A percentile compares a stretch with the other conserved stretches of the same genome.
Evolutionary conservation across 2,797 vertebrate genomes (phyloP).

Genomic region (Dipus sagitta): DNA sequence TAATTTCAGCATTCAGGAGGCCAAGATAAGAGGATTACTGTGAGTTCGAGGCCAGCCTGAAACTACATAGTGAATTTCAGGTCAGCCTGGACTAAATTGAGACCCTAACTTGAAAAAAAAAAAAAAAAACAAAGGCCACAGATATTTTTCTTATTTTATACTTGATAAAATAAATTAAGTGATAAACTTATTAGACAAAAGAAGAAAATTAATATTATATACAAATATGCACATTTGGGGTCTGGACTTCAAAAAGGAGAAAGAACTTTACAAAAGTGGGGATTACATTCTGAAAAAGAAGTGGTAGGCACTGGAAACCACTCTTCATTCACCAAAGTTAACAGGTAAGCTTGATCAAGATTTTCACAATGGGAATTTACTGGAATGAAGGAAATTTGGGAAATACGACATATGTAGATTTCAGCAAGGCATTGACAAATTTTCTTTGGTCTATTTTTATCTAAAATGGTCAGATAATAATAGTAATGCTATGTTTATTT

Average conservation of each 20-base stretch:
- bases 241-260: conserved; percentile 52
- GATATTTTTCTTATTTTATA: conserved; percentile 34
- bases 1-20: no score
- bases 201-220: conserved; percentile 61
- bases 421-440: conserved; percentile 7
- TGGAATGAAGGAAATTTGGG: conserved; percentile 26
- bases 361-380: conserved; percentile 23
- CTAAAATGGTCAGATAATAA: conserved; percentile 11
- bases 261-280: conserved; percentile 45
- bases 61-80: no score
- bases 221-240: conserved; percentile 16
- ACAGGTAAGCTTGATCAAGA: neutral
- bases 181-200: conserved; percentile 31
- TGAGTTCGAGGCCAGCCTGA: no score
- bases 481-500: neutral
- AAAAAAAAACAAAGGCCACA: conserved; percentile 9
- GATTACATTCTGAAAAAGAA: conserved; percentile 54
- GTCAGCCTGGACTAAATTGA: no score
- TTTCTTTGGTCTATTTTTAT: conserved; percentile 31
- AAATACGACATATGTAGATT: conserved; percentile 1
- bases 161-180: conserved; percentile 60
- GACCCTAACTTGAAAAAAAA: no score
- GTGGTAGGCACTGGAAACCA: conserved; percentile 25
- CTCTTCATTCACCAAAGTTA: conserved; percentile 43
- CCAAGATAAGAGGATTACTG: no score